A percentile compares a stretch with the other conserved stretches of the same genome.
Conservation (phyloP, 1,140 invertebrate genomes). For the Zaprionus vittiger region DNA sequence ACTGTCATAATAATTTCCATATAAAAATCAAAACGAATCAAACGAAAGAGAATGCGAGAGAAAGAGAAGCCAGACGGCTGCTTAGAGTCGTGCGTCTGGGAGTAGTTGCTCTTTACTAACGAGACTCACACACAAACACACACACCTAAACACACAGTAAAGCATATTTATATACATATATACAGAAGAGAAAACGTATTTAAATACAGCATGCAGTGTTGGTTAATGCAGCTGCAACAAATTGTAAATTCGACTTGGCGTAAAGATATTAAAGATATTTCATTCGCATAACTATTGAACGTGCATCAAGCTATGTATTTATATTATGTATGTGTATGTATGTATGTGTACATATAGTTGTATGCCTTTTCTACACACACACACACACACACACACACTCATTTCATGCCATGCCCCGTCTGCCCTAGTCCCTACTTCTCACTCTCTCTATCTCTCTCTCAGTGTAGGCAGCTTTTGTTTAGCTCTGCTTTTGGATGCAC, state of each 20-base stretch:
- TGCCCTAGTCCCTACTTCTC: background rate
- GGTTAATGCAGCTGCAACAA: conserved; percentile 43
- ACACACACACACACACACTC: conserved; percentile 6
- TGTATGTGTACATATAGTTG: conserved; percentile 29
- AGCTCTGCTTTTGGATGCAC: conserved; percentile 74
- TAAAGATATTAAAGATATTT: conserved; percentile 54
- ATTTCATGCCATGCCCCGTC: conserved; percentile 8
- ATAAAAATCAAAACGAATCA: conserved; percentile 15
- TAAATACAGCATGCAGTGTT: conserved; percentile 49
- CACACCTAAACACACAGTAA: conserved; percentile 33
- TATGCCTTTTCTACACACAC: conserved; percentile 4
- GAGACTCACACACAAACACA: conserved; percentile 54
- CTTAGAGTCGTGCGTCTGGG: conserved; percentile 42
- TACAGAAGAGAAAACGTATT: conserved; percentile 47
- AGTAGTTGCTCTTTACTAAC: conserved; percentile 58
- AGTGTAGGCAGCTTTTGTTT: conserved; percentile 69
- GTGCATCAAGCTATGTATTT: conserved; percentile 47
- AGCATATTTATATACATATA: conserved; percentile 46
- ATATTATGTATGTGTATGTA: conserved; percentile 52
- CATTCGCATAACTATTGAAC: conserved; percentile 63
- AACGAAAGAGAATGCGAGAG: background rate
- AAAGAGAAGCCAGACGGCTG: conserved; percentile 34
- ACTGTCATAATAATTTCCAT: conserved; percentile 43
- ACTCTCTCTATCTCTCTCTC: conserved; percentile 21
- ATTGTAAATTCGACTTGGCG: conserved; percentile 73